Evolutionary conservation across 53 echinoderm and acorn worm genomes (phyloP).

Genomic region (Stichopus horrens): DNA sequence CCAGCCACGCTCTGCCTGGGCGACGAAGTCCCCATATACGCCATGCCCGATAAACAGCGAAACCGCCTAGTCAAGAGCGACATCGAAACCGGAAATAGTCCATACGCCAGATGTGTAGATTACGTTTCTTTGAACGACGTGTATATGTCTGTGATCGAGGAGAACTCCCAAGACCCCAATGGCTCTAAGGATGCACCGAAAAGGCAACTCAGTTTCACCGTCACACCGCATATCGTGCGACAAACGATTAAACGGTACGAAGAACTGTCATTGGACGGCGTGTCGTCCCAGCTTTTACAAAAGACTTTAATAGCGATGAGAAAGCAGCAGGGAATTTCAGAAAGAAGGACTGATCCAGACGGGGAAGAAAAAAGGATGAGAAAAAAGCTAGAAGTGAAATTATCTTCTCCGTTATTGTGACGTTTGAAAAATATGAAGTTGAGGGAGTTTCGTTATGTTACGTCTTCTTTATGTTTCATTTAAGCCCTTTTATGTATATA

Average conservation of each 20-base stretch:
- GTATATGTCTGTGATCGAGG: neutral
- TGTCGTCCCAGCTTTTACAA: neutral
- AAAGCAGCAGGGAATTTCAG: neutral
- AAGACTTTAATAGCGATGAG: neutral
- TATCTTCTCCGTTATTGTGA: neutral
- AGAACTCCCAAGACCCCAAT: neutral
- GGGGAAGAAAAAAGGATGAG: slow-evolving; percentile 8
- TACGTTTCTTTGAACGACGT: slow-evolving; percentile 1
- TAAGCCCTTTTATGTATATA: too few species aligned
- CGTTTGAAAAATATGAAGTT: neutral
- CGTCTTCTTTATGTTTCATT: too few species aligned
- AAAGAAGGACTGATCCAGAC: slow-evolving; percentile 30
- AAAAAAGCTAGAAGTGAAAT: slow-evolving; percentile 15
- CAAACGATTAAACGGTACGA: slow-evolving; percentile 28
- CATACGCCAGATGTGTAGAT: neutral
- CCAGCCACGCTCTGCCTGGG: slow-evolving; percentile 27
- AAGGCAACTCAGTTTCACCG: neutral
- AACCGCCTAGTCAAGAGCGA: slow-evolving; percentile 22
- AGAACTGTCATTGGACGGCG: slow-evolving; percentile 9
- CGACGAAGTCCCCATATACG: slow-evolving; percentile 25
- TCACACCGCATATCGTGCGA: slow-evolving; percentile 30
- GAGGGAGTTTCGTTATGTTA: too few species aligned
- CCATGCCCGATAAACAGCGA: slow-evolving; percentile 25
- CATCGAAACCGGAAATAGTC: neutral
- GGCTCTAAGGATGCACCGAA: neutral